Percentiles rank a stretch among this genome's conserved stretches.
These are phyloP conservation scores for Rhynchomys soricoides DNA, from an alignment of 2,113 vertebrate genomes.

Conservation along the genomic window DNA sequence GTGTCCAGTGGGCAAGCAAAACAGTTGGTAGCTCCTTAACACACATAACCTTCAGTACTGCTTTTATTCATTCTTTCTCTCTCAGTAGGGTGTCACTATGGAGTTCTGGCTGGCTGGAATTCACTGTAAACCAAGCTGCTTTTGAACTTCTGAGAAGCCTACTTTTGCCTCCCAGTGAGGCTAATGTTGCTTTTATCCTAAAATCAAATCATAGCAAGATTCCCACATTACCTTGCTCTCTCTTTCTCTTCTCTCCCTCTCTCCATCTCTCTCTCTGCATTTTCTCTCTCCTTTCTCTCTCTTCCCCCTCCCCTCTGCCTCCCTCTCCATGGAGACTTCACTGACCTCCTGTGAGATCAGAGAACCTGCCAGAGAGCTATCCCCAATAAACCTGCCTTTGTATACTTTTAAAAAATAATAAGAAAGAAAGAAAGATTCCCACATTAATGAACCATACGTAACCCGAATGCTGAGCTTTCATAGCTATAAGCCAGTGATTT, in stretches of 20 bases:
- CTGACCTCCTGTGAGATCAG: too few relatives aligned
- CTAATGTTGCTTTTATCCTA: conserved; percentile 1
- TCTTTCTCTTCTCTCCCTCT: too few relatives aligned
- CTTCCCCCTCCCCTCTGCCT: too few relatives aligned
- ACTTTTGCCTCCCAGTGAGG: background rate
- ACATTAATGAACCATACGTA: background rate
- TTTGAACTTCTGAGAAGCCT: background rate
- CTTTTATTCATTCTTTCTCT: background rate
- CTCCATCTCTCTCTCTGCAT: too few relatives aligned
- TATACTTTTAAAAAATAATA: too few relatives aligned
- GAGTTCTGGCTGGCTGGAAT: background rate
- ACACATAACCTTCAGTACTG: background rate
- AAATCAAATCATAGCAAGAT: background rate
- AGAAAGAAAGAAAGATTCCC: background rate
- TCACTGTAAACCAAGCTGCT: background rate
- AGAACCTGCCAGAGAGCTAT: too few relatives aligned
- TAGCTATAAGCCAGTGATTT: background rate
- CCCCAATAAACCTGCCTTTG: too few relatives aligned
- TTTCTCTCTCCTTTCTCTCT: too few relatives aligned
- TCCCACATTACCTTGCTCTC: background rate
- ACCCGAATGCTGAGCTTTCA: background rate
- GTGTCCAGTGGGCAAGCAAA: background rate
- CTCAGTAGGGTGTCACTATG: background rate
- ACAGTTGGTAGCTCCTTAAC: background rate
- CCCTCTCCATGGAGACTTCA: too few relatives aligned